A percentile compares a stretch with the other conserved stretches of the same genome.
These are phyloP conservation scores for Lasioglossum calceatum DNA, from an alignment of 2,888 invertebrate species.

Conservation along the genomic window DNA sequence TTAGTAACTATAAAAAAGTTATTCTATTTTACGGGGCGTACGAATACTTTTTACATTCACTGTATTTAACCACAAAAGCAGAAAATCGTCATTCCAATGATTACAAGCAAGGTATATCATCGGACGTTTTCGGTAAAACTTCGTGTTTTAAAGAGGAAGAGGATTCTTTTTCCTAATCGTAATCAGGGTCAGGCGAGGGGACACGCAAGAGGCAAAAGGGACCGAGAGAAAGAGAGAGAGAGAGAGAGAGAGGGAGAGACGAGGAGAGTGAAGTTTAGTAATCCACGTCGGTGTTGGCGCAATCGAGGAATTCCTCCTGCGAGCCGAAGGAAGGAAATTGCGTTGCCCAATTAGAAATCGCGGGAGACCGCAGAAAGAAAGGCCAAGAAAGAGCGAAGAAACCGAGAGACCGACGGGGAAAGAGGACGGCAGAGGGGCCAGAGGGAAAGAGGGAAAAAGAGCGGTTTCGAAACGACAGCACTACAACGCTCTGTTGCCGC, in stretches of 20 bases:
- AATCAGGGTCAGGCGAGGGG: background rate
- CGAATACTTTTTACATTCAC: too few relatives aligned
- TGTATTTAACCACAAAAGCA: background rate
- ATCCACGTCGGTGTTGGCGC: conserved; percentile 51
- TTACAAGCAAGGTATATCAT: background rate
- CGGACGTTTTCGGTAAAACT: background rate
- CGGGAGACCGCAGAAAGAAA: conserved; percentile 71
- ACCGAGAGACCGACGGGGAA: conserved; percentile 28
- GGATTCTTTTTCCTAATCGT: background rate
- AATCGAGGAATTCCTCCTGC: conserved; percentile 67
- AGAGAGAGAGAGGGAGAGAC: conserved; percentile 20
- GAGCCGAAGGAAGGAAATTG: conserved; percentile 73
- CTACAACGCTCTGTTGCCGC: conserved; percentile 3
- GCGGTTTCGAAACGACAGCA: conserved; percentile 41
- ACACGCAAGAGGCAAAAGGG: background rate
- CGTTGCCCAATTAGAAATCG: conserved; percentile 74
- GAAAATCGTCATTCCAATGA: background rate
- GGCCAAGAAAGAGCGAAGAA: conserved; percentile 46
- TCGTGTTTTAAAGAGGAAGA: background rate
- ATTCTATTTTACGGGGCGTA: too few relatives aligned
- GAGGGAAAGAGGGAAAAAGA: conserved; percentile 9
- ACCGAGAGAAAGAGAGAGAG: too few relatives aligned
- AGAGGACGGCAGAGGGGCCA: background rate
- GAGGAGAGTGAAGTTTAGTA: conserved; percentile 44
- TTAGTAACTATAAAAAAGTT: too few relatives aligned